Evolutionary conservation across 2,888 invertebrate species (phyloP), one percentile per base, ranked within the genome.

Genomic region (Hydraecia micacea): DNA sequence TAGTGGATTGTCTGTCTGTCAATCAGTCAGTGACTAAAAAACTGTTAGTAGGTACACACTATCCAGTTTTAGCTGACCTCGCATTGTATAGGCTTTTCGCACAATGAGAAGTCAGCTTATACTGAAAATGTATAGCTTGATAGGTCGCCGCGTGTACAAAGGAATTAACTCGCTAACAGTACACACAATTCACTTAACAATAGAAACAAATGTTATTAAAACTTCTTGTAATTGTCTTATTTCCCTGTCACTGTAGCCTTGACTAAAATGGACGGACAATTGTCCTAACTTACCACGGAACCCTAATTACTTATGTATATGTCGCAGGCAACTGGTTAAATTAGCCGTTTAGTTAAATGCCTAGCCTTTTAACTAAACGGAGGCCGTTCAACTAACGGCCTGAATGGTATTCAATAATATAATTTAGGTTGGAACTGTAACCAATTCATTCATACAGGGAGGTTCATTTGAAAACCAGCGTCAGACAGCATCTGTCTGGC

Each of bases 241-340:
- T 55, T 42, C 15, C n/a, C 60, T 42, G 63, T 36, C 18, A 58
- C 46, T 28, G 25, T 13, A 67, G 13, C 77, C 79, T 80, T 75
- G 71, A 42, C 18, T 71, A 69, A 36, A 79, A 76, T 74, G 52
- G 79, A 63, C 46, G 60, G 78, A 63, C 46, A 68, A 82, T 72
- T 52, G 63, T 70, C 55, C 67, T 71, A 58, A 77, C 72, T 80
- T 69, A 39, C 39, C 25, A 72, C 75, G 72, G 55, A 75, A 32
- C 49, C 25, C 55, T 21, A 68, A 75, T 72, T 49, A 73, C 28
- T 55, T 60, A 65, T 39, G 39, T 7, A n/a, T n/a, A n/a, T n/a
- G n/a, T n/a, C n/a, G n/a, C n/a, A n/a, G n/a, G n/a, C n/a, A n/a
- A n/a, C n/a, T n/a, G n/a, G n/a, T n/a, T n/a, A n/a, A n/a, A n/a